These are phyloP conservation scores for Notolabrus celidotus DNA, from an alignment of 2,797 vertebrate species.

Conservation along the genomic window DNA sequence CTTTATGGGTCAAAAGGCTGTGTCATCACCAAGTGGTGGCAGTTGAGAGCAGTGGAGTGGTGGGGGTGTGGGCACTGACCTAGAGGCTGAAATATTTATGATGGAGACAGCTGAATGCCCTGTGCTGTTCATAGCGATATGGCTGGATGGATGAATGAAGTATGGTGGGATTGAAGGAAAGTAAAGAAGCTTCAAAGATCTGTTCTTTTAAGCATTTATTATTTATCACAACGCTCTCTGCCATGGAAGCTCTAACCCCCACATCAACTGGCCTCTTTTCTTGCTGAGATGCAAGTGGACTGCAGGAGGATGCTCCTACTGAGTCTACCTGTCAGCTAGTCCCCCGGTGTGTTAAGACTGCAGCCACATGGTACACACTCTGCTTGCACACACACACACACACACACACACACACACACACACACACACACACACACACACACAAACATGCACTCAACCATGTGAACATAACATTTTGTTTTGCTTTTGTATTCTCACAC, in stretches of 20 bases:
- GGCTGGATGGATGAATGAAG: conserved; percentile 58
- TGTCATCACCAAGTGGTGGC: conserved; percentile 71
- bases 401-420: neutral
- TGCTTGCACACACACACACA: conserved; percentile 5
- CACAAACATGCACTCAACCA: neutral
- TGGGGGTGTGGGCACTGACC: conserved; percentile 40
- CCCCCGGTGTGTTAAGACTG: conserved; percentile 44
- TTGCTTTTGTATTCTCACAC: conserved; percentile 24
- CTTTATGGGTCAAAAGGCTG: conserved; percentile 78
- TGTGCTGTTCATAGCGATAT: conserved; percentile 62
- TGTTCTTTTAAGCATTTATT: conserved; percentile 81
- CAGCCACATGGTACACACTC: conserved; percentile 10
- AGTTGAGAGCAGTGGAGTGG: conserved; percentile 52
- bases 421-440: neutral
- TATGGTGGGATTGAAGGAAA: conserved; percentile 64
- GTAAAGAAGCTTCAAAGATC: conserved; percentile 73
- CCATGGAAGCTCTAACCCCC: conserved; percentile 77
- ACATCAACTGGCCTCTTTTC: conserved; percentile 86
- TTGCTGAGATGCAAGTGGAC: conserved; percentile 70
- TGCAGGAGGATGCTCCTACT: conserved; percentile 60
- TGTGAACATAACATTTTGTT: conserved; percentile 15
- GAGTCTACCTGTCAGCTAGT: conserved; percentile 74
- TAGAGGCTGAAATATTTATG: conserved; percentile 80
- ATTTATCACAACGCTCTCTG: conserved; percentile 81
- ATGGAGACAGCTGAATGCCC: conserved; percentile 52